phyloP scores from a whole-genome alignment of 2,797 vertebrate genomes.

The Huso huso region DNA sequence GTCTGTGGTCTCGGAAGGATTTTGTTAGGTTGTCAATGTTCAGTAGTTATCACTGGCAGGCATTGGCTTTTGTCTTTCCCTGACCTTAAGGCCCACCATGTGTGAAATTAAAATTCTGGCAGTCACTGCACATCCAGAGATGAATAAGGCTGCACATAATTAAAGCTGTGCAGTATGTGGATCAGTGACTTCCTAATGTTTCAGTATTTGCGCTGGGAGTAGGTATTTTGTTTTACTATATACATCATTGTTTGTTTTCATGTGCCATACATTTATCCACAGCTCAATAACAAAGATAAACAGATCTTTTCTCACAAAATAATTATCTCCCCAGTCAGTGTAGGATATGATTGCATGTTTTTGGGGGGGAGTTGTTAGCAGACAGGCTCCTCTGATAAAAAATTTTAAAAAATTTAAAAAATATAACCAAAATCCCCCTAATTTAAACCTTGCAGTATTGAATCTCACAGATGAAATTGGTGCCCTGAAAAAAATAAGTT shows the following conservation, averaged over 20 bases:
- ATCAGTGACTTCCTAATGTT: neutral
- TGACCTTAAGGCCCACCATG: constrained; percentile 7
- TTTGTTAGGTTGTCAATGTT: neutral
- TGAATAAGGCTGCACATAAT: constrained; percentile 4
- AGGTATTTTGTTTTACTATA: neutral
- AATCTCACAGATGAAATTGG: too few relatives aligned
- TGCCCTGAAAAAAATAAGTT: too few relatives aligned
- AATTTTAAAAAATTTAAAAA: too few relatives aligned
- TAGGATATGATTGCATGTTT: too few relatives aligned
- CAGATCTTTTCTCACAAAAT: neutral
- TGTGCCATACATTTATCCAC: neutral
- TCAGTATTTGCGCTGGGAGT: neutral
- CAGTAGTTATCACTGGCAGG: constrained; percentile 3
- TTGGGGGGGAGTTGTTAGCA: too few relatives aligned
- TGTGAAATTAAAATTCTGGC: constrained; percentile 10
- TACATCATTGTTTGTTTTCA: neutral
- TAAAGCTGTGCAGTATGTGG: neutral
- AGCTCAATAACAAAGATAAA: neutral
- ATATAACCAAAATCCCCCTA: too few relatives aligned
- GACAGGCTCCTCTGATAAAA: too few relatives aligned
- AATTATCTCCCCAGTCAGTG: too few relatives aligned
- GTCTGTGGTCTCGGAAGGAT: neutral
- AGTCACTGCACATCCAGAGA: neutral
- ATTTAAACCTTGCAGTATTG: too few relatives aligned
- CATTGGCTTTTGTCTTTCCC: constrained; percentile 1